Base-by-base conservation (phyloP, 2,113 vertebrate species). In the Larimichthys polyactis region DNA sequence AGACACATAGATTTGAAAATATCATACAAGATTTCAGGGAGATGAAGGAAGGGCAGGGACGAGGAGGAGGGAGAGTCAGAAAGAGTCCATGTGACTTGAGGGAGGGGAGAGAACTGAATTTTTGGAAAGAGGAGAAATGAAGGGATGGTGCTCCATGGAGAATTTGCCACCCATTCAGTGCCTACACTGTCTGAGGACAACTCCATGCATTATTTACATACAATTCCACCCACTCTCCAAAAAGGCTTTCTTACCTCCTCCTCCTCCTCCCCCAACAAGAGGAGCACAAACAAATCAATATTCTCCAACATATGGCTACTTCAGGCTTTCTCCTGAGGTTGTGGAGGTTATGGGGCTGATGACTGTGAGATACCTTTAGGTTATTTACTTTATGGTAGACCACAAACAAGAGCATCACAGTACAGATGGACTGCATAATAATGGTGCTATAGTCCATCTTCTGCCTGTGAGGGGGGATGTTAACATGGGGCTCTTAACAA, bases 401-500 rank as follows among this genome's bases (percentile, higher is more conserved):
- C 80, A 65, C 87, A 88, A 77, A 84, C 43, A 83, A 29, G 65
- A 81, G 71, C 78, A 64, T 57, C 24, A 49, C n/a, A 57, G 74
- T 57, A n/a, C 73, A 83, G 68, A 86, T 90, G 78, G 87, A 85
- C 88, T 81, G 62, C 27, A 75, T 43, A 78, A 66, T 44, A 84
- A 90, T 29, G 57, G 79, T 74, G 32, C 54, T 87, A n/a, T 58
- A 81, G 83, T 84, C 83, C 64, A 75, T 81, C 66, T 76, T 68
- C 22, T 84, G 84, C 81, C 77, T 84, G 71, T 46, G 58, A 72
- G 81, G 66, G 60, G 36, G 71, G 71, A 54, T 60, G 79, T 91
- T 91, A 90, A 90, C 91, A 91, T 66, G 40, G 82, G 55, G 57
- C 84, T 90, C 78, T 92, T 90, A 86, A 93, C 90, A 91, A 93